Base-by-base conservation (phyloP, 2,888 invertebrate species). In the Pristionchus arcanus region DNA sequence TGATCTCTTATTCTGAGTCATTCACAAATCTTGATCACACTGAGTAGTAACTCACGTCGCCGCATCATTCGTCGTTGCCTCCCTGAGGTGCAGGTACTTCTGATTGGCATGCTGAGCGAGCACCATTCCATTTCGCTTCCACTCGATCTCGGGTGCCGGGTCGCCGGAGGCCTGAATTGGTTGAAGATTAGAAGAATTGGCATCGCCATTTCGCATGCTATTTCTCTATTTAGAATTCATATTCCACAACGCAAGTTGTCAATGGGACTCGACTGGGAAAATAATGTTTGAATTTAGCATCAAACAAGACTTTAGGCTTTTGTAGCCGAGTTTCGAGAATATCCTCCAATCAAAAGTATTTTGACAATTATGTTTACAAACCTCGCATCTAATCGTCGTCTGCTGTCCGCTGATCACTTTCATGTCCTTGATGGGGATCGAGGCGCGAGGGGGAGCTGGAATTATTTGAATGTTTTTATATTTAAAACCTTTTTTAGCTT, bases 101-200 rank as follows among this genome's bases (percentile, higher is more conserved):
- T 91, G 90, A 37, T 87, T 63, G 4, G 37, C 68, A 25, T 87
- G 68, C 25, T 68, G 37, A 4, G 42, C 16, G 13, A 87, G 87
- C 7, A 68, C 68, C 42, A 91, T 96, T 1, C 97, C 97, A 95
- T 97, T 92, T 91, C 94, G 94, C 85, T 92, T 90, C 96, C 96
- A 96, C 37, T 92, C 92, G 87, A 96, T 95, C 28, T 93, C 91
- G 2, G 96, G 96, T 11, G 90, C 77, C 0, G 96, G 96, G 68
- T 95, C 94, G 13, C 96, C 96, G 83, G 91, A 91, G 0, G 91
- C 91, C 92, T 92, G 11, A 49, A 49, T 49, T 11, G 13, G 9
- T 49, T 9, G n/a, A n/a, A n/a, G n/a, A n/a, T n/a, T n/a, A n/a
- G n/a, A n/a, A n/a, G n/a, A n/a, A n/a, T n/a, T n/a, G n/a, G n/a